Evolutionary conservation across 2,113 vertebrate species (phyloP), one percentile per base, ranked within the genome.

Genomic region (Oryzias celebensis): DNA sequence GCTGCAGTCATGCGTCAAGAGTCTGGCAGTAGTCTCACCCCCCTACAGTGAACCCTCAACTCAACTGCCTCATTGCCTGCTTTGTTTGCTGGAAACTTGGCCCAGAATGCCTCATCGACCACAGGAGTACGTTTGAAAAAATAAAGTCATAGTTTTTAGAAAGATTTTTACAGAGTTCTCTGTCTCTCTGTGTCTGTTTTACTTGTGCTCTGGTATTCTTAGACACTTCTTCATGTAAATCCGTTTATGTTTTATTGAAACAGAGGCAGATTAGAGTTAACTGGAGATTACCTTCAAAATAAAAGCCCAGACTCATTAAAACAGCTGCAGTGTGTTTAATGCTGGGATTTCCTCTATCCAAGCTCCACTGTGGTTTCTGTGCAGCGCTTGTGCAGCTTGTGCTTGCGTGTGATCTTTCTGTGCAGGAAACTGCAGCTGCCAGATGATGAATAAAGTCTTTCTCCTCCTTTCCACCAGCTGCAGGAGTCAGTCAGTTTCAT

Each of bases 41-140:
- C 14, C 55, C 50, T 52, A 62, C 59, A 62, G 66, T 36, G 58
- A 81, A 6, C 64, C 41, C 14, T 22, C 18, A 26, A 73, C 77
- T 60, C 78, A 62, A 45, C 47, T 13, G 24, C 23, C 45, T 69
- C 50, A 48, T 48, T 54, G 52, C 26, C 4, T 0, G 7, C 58
- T 70, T 66, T 49, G 68, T 69, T 68, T 59, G 47, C 23, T 65
- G 65, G 65, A 70, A 64, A 77, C 62, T 64, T 74, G 63, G 74
- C 61, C 46, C 7, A 22, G 15, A 48, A 52, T 0, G 0, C 13
- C 17, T 14, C 4, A n/a, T 14, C 24, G 13, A 20, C 51, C 47
- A 24, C 47, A 14, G 50, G 41, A 17, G 52, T 2, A 52, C 16
- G 5, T 57, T 23, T 28, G 17, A 57, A 45, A 24, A 13, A 23